These are phyloP conservation scores for Pomacea maculata DNA, from an alignment of 1,140 invertebrate genomes.

Conservation along the genomic window DNA sequence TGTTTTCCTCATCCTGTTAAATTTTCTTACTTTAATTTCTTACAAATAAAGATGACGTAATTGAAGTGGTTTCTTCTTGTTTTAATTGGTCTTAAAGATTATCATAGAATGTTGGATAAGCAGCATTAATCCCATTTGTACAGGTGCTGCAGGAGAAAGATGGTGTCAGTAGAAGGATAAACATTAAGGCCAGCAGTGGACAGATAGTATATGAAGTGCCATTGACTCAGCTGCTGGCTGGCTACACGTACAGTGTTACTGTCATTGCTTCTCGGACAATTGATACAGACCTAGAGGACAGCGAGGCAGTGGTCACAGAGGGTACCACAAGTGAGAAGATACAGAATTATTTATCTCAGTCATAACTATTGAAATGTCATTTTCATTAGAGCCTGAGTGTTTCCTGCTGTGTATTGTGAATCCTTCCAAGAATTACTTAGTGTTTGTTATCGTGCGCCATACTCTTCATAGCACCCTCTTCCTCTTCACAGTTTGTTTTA, in stretches of 20 bases:
- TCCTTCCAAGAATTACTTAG: too few relatives aligned
- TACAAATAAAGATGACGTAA: background rate
- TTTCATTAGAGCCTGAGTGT: too few relatives aligned
- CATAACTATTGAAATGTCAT: background rate
- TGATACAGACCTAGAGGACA: slow-evolving; percentile 31
- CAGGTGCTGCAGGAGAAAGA: slow-evolving; percentile 26
- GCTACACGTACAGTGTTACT: slow-evolving; percentile 34
- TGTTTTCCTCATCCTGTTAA: too few relatives aligned
- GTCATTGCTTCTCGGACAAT: slow-evolving; percentile 33
- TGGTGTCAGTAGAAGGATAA: slow-evolving; percentile 17
- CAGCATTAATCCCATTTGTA: background rate
- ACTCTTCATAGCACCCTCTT: too few relatives aligned
- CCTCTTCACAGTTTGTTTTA: too few relatives aligned
- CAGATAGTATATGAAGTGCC: slow-evolving; percentile 20
- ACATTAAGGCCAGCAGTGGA: slow-evolving; percentile 24
- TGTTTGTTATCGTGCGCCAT: too few relatives aligned
- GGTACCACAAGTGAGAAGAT: slow-evolving; percentile 38
- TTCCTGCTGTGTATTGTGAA: too few relatives aligned
- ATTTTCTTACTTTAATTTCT: background rate
- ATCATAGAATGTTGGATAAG: too few relatives aligned
- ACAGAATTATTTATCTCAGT: too few relatives aligned
- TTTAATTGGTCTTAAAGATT: too few relatives aligned
- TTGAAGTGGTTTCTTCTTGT: too few relatives aligned
- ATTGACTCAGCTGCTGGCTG: slow-evolving; percentile 30
- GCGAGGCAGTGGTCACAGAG: slow-evolving; percentile 15